Percentiles rank a stretch among this genome's conserved stretches.
Conservation (phyloP, 1,140 invertebrate genomes). For the Zaprionus tsacasi region DNA sequence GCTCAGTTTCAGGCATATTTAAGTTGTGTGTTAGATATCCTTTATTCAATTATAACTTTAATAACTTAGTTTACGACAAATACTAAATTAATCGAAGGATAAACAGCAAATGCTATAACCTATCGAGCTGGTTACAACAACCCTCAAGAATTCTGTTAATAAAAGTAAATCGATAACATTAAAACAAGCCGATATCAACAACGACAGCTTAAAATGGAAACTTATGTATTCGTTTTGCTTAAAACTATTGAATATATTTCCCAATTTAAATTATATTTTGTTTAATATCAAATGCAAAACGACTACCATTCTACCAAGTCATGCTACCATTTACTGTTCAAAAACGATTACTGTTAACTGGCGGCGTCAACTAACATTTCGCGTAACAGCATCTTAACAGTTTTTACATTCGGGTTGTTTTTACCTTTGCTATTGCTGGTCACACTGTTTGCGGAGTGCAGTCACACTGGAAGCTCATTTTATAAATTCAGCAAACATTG, state of each 20-base stretch:
- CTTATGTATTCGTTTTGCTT: neutral
- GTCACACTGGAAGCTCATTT: conserved; percentile 50
- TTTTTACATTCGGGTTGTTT: neutral
- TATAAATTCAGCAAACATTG: conserved; percentile 52
- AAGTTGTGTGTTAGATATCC: neutral
- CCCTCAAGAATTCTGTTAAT: neutral
- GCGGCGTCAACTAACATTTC: neutral
- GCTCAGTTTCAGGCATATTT: conserved; percentile 65
- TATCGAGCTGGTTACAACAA: neutral
- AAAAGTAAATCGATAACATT: neutral
- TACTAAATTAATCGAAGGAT: conserved; percentile 18
- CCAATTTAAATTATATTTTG: neutral
- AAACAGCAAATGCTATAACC: conserved; percentile 30
- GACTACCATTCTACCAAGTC: neutral
- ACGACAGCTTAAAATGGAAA: neutral
- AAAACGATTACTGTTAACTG: neutral
- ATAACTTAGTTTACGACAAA: conserved; percentile 14
- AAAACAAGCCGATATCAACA: neutral
- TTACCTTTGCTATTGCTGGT: neutral
- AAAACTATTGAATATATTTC: neutral
- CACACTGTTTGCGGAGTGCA: conserved; percentile 32
- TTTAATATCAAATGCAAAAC: neutral
- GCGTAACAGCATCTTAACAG: neutral
- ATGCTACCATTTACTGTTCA: neutral
- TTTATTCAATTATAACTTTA: conserved; percentile 9